Base-by-base conservation (phyloP, 2,888 invertebrate species). In the Erebia palarica region DNA sequence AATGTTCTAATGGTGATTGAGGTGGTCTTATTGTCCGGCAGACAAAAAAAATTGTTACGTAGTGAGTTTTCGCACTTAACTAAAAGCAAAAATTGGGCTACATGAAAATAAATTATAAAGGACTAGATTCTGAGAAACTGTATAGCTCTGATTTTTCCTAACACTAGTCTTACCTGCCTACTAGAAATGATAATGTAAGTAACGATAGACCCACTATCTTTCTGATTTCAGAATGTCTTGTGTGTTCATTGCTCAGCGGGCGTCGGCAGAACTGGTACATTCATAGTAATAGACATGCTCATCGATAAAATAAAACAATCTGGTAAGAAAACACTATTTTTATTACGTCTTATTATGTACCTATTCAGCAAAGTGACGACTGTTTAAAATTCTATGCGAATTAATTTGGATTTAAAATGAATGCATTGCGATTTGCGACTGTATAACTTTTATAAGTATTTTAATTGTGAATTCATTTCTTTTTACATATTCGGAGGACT, bases 271-370 rank as follows among this genome's bases (percentile, higher is more conserved):
- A 99, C 99, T 0, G 99, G 99, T 73, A 99, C 99, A 0, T 99
- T 99, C 87, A 99, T 99, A 82, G 99, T 98, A 36, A 97, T 99
- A 75, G 99, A 99, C 87, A 98, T 99, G 96, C 97, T 99, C 74
- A 94, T 99, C 77, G 98, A 98, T 90, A 97, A 98, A 93, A 97
- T 99, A 76, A 97, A 97, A 88, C 94, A 95, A 78, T 95, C 97
- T 84, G 98, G 92, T 92, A 78, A 89, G 84, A 57, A 66, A 44
- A n/a, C 27, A 42, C 13, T 59, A n/a, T 59, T 27, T 27, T 27
- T 27, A 27, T 27, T 27, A 27, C 27, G 1, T 27, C 27, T 27
- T n/a, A n/a, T n/a, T n/a, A n/a, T n/a, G n/a, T n/a, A n/a, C n/a
- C n/a, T n/a, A n/a, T n/a, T n/a, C n/a, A n/a, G n/a, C n/a, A n/a